These are phyloP conservation scores for Virgularia gustaviana DNA, from an alignment of 92 coral and sea anemone species.

Conservation along the genomic window DNA sequence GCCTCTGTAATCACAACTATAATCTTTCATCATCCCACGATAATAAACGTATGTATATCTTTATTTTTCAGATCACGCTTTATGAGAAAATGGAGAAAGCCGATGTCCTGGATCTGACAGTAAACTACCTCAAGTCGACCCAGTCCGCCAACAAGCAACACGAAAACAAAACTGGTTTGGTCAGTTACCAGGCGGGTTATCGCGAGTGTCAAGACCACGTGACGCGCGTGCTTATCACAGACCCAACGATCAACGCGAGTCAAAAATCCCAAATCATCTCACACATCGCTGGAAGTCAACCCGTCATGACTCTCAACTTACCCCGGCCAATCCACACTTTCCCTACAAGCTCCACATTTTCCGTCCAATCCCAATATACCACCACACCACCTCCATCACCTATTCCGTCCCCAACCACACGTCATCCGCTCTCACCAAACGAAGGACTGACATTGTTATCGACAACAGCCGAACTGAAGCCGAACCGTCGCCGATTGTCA, in stretches of 20 bases:
- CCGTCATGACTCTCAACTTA: constrained; percentile 4
- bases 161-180: constrained; percentile 14
- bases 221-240: constrained; percentile 31
- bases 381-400: constrained; percentile 38
- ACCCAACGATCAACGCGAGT: constrained; percentile 28
- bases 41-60: not conserved
- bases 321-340: constrained; percentile 19
- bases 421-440: constrained; percentile 10
- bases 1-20: too few relatives aligned
- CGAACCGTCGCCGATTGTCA: constrained; percentile 11
- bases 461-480: constrained; percentile 13
- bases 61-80: constrained; percentile 5
- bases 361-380: constrained; percentile 16
- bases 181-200: constrained; percentile 35
- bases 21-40: too few relatives aligned
- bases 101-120: constrained; percentile 89
- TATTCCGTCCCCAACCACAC: constrained; percentile 30
- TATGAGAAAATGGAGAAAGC: constrained; percentile 95
- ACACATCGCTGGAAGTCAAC: constrained; percentile 26
- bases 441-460: constrained; percentile 30
- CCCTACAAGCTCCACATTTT: not conserved
- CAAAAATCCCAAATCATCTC: constrained; percentile 35
- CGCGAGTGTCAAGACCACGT: constrained; percentile 35
- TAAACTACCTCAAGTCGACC: constrained; percentile 70
- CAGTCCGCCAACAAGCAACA: constrained; percentile 7